Percentiles rank a stretch among this genome's conserved stretches.
Conservation (phyloP, 2,113 vertebrate species). For the Fukomys damarensis region DNA sequence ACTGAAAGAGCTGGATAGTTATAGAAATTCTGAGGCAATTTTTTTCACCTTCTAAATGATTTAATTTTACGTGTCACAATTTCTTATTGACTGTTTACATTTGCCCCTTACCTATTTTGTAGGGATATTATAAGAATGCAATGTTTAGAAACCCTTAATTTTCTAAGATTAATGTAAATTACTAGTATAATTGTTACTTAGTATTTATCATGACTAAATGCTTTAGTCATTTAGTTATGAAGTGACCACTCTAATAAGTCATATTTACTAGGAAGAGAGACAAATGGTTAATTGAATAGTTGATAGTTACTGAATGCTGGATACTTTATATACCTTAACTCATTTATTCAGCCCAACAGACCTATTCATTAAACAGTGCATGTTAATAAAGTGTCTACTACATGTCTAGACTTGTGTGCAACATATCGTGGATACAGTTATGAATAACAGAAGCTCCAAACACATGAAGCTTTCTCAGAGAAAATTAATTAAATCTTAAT, state of each 20-base stretch:
- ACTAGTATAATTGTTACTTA: neutral
- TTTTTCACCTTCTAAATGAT: neutral
- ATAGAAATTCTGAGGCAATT: neutral
- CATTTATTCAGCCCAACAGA: neutral
- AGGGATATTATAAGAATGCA: neutral
- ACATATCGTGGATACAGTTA: neutral
- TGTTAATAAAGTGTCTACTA: neutral
- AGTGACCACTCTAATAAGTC: slow-evolving; percentile 11
- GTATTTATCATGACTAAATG: neutral
- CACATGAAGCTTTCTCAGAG: neutral
- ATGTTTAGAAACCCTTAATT: slow-evolving; percentile 23
- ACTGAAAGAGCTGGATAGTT: neutral
- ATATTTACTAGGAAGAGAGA: slow-evolving; percentile 14
- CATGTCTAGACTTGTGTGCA: fast-evolving
- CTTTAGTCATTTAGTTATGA: slow-evolving; percentile 8
- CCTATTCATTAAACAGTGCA: neutral
- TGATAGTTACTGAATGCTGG: neutral
- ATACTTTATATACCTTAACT: neutral
- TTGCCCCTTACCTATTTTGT: neutral
- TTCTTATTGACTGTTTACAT: neutral
- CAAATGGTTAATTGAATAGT: slow-evolving; percentile 20
- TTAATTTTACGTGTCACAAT: slow-evolving; percentile 18
- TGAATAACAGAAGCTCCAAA: neutral
- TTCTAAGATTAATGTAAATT: slow-evolving; percentile 25
- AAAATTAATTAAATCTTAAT: neutral